phyloP scores from a whole-genome alignment of 2,113 vertebrate genomes.

The Odontesthes bonariensis region DNA sequence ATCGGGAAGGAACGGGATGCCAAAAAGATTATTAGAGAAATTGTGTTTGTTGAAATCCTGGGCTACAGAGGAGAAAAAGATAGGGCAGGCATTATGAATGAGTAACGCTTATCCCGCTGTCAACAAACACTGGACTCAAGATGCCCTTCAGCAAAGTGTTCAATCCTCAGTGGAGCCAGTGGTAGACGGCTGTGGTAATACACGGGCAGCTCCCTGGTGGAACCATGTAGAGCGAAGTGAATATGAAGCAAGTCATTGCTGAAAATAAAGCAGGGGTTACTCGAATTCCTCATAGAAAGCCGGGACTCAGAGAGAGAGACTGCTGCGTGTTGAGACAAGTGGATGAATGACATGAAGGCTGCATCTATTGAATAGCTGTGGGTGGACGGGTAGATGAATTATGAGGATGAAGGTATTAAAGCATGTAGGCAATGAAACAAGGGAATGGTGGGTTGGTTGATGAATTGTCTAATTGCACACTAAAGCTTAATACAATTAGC shows the following conservation, averaged over 20 bases:
- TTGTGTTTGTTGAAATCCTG: conserved; percentile 33
- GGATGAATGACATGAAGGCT: background rate
- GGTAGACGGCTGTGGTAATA: conserved; percentile 35
- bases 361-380: conserved; percentile 25
- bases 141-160: conserved; percentile 59
- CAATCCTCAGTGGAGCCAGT: conserved; percentile 50
- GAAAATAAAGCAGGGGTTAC: background rate
- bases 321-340: background rate
- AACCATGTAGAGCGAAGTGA: conserved; percentile 18
- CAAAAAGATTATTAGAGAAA: conserved; percentile 30
- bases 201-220: conserved; percentile 53
- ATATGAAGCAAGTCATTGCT: conserved; percentile 42
- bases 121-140: conserved; percentile 54
- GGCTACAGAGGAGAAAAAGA: background rate
- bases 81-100: conserved; percentile 22
- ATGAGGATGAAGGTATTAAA: conserved; percentile 52
- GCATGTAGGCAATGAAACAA: conserved; percentile 47
- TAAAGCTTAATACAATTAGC: conserved; percentile 56
- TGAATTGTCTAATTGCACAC: conserved; percentile 55
- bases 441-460: conserved; percentile 35
- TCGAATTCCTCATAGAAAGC: background rate
- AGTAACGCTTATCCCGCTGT: conserved; percentile 36
- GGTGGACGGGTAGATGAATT: conserved; percentile 47
- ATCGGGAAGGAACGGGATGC: conserved; percentile 13
- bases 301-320: background rate